These are phyloP conservation scores for Halisarca cf. caerulea DNA, from an alignment of 37 sponge, comb jelly and placozoan genomes.

Conservation along the genomic window DNA sequence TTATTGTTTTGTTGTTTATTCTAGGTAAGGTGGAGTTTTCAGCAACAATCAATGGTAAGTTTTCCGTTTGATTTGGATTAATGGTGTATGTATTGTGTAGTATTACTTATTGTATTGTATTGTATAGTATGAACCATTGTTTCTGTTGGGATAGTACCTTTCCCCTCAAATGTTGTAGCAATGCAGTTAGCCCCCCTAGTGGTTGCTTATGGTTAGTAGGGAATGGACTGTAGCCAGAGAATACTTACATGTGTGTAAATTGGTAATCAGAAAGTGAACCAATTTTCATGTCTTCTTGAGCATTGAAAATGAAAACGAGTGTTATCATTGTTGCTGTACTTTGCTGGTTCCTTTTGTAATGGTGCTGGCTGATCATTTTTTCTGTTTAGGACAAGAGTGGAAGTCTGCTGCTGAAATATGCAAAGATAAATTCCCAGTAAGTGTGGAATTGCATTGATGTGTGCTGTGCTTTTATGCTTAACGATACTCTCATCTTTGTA, in stretches of 20 bases:
- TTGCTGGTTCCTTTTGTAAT: not conserved
- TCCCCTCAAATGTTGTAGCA: too few species aligned
- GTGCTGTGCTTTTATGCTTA: not conserved
- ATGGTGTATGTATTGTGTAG: too few species aligned
- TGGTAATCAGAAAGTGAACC: too few species aligned
- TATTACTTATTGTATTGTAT: too few species aligned
- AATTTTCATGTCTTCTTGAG: not conserved
- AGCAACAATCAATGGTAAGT: not conserved
- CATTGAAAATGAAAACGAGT: constrained; percentile 19
- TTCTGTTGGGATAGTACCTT: too few species aligned
- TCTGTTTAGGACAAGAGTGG: constrained; percentile 28
- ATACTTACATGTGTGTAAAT: not conserved
- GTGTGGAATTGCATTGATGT: not conserved
- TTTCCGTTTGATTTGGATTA: too few species aligned
- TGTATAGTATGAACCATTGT: too few species aligned
- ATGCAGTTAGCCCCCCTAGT: too few species aligned
- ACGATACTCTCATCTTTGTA: too few species aligned
- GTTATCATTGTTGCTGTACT: not conserved
- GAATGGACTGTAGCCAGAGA: not conserved
- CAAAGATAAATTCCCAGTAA: constrained; percentile 7
- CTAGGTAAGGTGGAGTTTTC: not conserved
- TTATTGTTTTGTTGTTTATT: too few species aligned
- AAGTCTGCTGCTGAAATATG: not conserved
- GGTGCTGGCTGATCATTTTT: not conserved
- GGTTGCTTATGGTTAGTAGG: not conserved